These are phyloP conservation scores for Gryon sp. DNA, from an alignment of 1,140 invertebrate genomes.

Conservation along the genomic window DNA sequence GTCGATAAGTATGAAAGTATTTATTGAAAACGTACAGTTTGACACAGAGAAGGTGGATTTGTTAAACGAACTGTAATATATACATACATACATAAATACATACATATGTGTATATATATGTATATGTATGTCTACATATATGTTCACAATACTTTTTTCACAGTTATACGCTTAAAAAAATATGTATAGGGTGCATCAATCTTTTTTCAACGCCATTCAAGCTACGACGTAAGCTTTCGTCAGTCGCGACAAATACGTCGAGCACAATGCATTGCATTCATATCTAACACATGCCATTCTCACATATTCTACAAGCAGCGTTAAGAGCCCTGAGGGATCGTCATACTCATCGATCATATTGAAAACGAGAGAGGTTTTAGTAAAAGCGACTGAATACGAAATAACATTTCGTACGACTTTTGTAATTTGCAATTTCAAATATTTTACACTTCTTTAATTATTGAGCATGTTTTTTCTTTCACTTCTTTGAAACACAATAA, in stretches of 20 bases:
- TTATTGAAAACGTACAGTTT: slow-evolving; percentile 12
- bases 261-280: slow-evolving; percentile 41
- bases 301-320: slow-evolving; percentile 41
- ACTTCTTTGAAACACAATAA: too few species aligned
- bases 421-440: slow-evolving; percentile 15
- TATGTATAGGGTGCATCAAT: slow-evolving; percentile 51
- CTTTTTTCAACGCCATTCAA: slow-evolving; percentile 49
- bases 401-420: slow-evolving; percentile 27
- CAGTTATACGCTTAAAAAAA: too few species aligned
- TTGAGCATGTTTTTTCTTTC: too few species aligned
- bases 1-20: slow-evolving; percentile 3
- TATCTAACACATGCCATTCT: slow-evolving; percentile 47
- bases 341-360: slow-evolving; percentile 50
- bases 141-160: too few species aligned
- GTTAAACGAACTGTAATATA: slow-evolving; percentile 44
- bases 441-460: slow-evolving; percentile 12
- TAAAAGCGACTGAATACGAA: slow-evolving; percentile 14
- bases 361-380: slow-evolving; percentile 31
- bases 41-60: slow-evolving; percentile 11
- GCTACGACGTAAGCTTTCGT: slow-evolving; percentile 37
- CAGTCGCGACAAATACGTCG: slow-evolving; percentile 23
- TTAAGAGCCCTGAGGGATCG: slow-evolving; percentile 50
- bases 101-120: background rate
- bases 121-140: slow-evolving; percentile 10
- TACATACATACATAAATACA: slow-evolving; percentile 7